Evolutionary conservation across 2,888 invertebrate species (phyloP), one percentile per base, ranked within the genome.

Genomic region (Eutolmus rufibarbis): DNA sequence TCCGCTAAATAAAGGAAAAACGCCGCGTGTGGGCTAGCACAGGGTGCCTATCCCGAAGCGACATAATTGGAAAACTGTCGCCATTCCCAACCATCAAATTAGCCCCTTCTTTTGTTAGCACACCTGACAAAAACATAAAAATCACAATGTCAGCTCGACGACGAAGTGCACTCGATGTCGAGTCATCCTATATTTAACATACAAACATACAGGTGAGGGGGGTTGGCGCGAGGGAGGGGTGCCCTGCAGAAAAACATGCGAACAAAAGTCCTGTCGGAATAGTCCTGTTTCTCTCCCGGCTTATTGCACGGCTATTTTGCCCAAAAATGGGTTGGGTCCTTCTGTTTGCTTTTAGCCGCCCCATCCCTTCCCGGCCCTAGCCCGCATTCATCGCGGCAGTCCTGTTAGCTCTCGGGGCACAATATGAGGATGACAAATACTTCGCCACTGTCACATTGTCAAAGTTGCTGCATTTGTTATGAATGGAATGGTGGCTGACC

Each of bases 351-450:
- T 16, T 79, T n/a, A 28, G 4, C 43, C 37, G 1, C 40, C 4
- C n/a, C n/a, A 43, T 51, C 46, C 19, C 8, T n/a, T 23, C 19
- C 9, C 8, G 19, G 57, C 51, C 4, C 5, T 51, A 28, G 23
- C 66, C 66, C 66, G 66, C 66, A 66, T 66, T 23, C 66, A 66
- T 66, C 66, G 66, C 66, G 9, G 28, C 66, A 66, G 66, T 19
- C 31, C 46, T 31, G 79, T 31, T 51, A 9, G 7, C 79, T 79
- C 79, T n/a, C 7, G 1, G 79, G 51, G 66, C 66, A 51, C 79
- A 79, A 79, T 79, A 79, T 79, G 79, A 79, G 79, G 79, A 79
- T 79, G 79, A 79, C 79, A 79, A 79, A 79, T 79, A 79, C 79
- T 79, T 79, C 51, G 43, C 46, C 79, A 79, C 79, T 79, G 79